Base-by-base conservation (phyloP, 2,888 invertebrate species). In the Hyposoter didymator region DNA sequence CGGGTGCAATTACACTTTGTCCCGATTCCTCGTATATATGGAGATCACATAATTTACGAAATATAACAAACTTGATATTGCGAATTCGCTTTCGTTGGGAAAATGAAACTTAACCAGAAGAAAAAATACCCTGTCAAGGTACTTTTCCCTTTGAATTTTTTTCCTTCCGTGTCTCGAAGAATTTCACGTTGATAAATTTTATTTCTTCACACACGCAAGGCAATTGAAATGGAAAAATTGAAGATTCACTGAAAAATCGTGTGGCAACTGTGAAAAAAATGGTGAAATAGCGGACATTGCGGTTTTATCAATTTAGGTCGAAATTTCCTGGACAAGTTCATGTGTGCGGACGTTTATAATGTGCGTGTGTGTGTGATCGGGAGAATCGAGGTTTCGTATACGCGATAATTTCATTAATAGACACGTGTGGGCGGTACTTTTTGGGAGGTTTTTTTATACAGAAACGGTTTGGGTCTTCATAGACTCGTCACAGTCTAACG, bases 371-470 rank as follows among this genome's bases (percentile, higher is more conserved):
- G 19, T 19, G 5, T n/a, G 14, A 73, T 32, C n/a, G 45, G 28
- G 52, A 43, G 70, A 62, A 39, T 59, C 35, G 39, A 72, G 73
- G 35, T 67, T 59, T 39, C 5, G 8, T 22, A 32, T 14, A 10
- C 10, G 28, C 35, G 47, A 84, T 64, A 75, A 45, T 84, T 74
- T 52, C 59, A 55, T 78, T 78, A 64, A 78, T 49, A 72, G 28
- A 22, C 66, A 43, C 19, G 55, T 55, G 78, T 78, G 78, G 74
- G 78, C 62, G 78, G 28, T 43, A 10, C 67, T 78, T 78, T 74
- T 69, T 47, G 52, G 39, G 47, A 76, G 59, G 43, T 72, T 39
- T 84, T 39, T 84, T 19, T 28, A 55, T 22, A n/a, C 3, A 82
- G 45, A 73, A 74, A 69, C 35, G 67, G 39, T 82, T 74, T 69